Conservation (phyloP, 2,797 vertebrate genomes). For the Buceros bicornis region DNA sequence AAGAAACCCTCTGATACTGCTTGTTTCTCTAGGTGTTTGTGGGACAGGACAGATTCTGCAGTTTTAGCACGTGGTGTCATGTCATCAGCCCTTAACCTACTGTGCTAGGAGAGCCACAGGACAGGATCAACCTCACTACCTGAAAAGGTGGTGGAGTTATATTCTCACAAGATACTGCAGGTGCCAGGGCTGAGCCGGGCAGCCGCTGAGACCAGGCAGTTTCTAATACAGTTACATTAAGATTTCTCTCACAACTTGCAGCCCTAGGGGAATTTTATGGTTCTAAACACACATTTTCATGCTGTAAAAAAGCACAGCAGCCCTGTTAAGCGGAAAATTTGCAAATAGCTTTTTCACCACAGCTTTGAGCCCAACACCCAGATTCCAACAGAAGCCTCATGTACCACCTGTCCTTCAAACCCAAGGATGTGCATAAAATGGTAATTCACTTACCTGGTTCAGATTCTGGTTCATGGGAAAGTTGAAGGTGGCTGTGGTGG, state of each 20-base stretch:
- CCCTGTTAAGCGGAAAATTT: not conserved
- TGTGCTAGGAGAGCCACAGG: not conserved
- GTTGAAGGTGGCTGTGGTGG: not conserved
- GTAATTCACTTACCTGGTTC: not conserved
- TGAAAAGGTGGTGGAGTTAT: not conserved
- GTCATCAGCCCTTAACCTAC: not conserved
- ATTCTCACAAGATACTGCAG: not conserved
- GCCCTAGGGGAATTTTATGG: not conserved
- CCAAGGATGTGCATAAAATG: not conserved
- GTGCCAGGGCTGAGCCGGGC: not conserved
- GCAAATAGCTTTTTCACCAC: not conserved
- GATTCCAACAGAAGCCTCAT: not conserved
- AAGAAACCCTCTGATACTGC: no score
- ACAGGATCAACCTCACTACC: not conserved
- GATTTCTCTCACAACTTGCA: not conserved
- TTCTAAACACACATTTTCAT: not conserved
- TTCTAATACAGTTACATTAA: not conserved
- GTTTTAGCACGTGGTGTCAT: no score
- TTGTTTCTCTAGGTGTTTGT: not conserved
- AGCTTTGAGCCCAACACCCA: not conserved
- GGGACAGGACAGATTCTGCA: not conserved
- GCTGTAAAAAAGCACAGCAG: not conserved
- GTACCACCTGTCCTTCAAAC: not conserved
- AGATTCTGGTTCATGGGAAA: not conserved
- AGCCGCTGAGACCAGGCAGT: not conserved